Percentiles rank a stretch among this genome's conserved stretches.
phyloP scores from a whole-genome alignment of 2,113 vertebrate species.

The Colinus virginianus region DNA sequence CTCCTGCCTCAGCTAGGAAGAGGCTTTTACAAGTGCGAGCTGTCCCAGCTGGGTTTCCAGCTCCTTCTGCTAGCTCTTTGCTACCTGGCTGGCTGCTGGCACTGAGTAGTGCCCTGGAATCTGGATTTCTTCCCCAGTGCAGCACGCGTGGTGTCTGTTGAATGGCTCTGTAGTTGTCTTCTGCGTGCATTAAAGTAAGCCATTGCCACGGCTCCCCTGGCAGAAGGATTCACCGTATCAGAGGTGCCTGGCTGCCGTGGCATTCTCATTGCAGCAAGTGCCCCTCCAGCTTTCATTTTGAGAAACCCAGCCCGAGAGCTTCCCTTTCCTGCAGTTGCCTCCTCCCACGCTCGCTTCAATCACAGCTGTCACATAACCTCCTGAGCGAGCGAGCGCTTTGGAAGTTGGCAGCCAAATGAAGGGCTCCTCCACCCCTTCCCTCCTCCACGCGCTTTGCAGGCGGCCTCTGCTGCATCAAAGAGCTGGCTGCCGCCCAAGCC shows the following conservation, averaged over 20 bases:
- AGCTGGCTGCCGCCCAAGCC: constrained; percentile 27
- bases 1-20: background rate
- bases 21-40: background rate
- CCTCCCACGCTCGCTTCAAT: constrained; percentile 53
- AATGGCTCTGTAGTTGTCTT: background rate
- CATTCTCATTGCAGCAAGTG: constrained; percentile 23
- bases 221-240: background rate
- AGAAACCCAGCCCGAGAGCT: background rate
- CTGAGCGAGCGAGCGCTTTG: constrained; percentile 37
- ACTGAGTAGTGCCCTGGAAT: background rate
- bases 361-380: constrained; percentile 50
- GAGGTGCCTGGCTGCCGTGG: background rate
- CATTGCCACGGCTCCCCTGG: background rate
- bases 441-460: constrained; percentile 62
- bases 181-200: background rate
- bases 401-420: constrained; percentile 70
- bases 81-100: background rate
- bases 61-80: background rate
- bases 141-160: accelerated
- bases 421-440: constrained; percentile 65
- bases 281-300: background rate
- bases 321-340: constrained; percentile 46
- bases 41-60: constrained; percentile 2
- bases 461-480: constrained; percentile 58
- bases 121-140: background rate